phyloP scores from a whole-genome alignment of 2,797 vertebrate genomes.

The Muraenolepis orangiensis region DNA sequence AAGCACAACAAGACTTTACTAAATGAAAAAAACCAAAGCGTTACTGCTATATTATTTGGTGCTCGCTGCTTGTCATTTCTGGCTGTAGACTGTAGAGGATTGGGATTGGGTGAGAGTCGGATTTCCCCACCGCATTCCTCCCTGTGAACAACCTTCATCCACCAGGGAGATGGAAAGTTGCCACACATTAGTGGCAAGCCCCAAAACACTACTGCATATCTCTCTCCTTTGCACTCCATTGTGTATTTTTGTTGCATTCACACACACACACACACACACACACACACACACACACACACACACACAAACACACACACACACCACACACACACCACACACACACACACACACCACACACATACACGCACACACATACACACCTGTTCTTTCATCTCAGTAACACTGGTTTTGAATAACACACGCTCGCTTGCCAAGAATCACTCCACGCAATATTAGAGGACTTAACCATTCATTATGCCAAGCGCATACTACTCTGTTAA shows the following conservation, averaged over 20 bases:
- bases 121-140: constrained; percentile 23
- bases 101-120: background rate
- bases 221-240: constrained; percentile 57
- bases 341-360: too few species aligned
- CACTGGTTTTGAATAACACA: constrained; percentile 31
- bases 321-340: too few species aligned
- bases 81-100: background rate
- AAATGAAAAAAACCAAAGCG: too few species aligned
- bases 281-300: too few species aligned
- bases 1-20: background rate
- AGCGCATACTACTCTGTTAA: constrained; percentile 42
- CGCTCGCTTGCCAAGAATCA: constrained; percentile 34
- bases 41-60: background rate
- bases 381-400: constrained; percentile 54
- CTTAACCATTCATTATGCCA: constrained; percentile 33
- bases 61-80: background rate
- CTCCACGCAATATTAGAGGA: constrained; percentile 27
- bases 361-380: too few species aligned
- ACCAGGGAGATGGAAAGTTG: constrained; percentile 29
- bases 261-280: too few species aligned
- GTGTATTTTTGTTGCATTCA: background rate
- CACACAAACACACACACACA: too few species aligned
- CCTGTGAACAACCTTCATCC: constrained; percentile 40
- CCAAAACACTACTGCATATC: constrained; percentile 46
- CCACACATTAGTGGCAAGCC: constrained; percentile 59